phyloP scores from a whole-genome alignment of 2,888 invertebrate genomes.

The Agriopis aurantiaria region DNA sequence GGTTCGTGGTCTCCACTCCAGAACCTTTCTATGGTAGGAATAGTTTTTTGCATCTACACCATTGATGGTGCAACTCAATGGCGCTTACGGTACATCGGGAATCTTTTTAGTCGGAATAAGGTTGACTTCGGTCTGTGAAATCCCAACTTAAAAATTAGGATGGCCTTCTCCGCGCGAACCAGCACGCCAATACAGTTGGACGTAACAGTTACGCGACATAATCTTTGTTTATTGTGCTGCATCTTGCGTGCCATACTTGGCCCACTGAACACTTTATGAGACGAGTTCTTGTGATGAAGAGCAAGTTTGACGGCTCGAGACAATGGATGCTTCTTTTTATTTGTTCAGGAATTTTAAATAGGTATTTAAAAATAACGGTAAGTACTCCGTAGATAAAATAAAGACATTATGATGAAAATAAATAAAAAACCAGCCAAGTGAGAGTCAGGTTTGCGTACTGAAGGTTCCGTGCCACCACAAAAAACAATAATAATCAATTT shows the following conservation, averaged over 20 bases:
- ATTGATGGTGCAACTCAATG: no score
- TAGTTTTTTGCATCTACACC: no score
- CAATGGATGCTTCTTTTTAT: constrained; percentile 13
- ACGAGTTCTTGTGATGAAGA: constrained; percentile 9
- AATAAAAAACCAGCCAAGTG: no score
- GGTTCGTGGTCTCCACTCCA: no score
- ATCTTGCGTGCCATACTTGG: constrained; percentile 20
- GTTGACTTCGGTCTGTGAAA: background rate
- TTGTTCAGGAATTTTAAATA: background rate
- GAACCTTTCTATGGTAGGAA: no score
- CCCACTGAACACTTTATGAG: constrained; percentile 2
- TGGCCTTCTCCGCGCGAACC: constrained; percentile 1
- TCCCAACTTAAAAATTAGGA: background rate
- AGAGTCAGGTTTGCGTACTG: no score
- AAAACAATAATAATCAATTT: no score
- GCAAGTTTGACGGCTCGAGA: constrained; percentile 15
- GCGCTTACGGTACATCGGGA: no score
- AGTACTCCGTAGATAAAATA: background rate
- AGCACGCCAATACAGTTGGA: constrained; percentile 31
- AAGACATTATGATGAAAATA: background rate
- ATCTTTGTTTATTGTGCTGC: constrained; percentile 36
- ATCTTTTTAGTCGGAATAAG: no score
- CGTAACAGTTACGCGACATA: constrained; percentile 38
- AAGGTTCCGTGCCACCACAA: no score
- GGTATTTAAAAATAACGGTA: background rate